Base-by-base conservation (phyloP, 2,888 invertebrate species). In the Alcis repandata region DNA sequence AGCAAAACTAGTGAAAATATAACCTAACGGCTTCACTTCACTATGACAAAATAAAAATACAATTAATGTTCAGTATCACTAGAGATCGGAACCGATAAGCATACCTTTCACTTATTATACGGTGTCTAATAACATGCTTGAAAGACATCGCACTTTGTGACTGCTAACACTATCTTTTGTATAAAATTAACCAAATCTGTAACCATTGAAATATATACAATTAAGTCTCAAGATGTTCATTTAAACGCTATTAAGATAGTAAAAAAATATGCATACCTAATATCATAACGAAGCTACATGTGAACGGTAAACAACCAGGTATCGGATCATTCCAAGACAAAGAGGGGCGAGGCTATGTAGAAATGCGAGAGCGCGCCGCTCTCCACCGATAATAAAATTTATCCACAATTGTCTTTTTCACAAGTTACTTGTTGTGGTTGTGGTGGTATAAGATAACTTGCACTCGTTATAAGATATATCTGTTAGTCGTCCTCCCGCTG, bases 181-280 rank as follows among this genome's bases (percentile, higher is more conserved):
- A 92, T 88, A 91, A 92, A 92, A 92, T 90, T 91, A 91, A 92
- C 83, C 86, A 90, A 91, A 90, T 87, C 88, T 86, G 84, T 89
- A 91, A 91, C 88, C 87, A 87, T 89, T 69, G 90, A 90, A 87
- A 91, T 92, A 92, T 92, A 92, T 92, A 92, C 91, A 92, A 87
- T 89, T 87, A 87, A 86, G 86, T 89, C 86, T 89, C 84, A 85
- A 84, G 85, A 86, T 88, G 84, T 79, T 85, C 80, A 82, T 86
- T 86, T 88, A 87, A 86, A 90, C 81, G 84, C 89, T 91, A 90
- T 88, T 85, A 87, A 89, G 88, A 91, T 87, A 89, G 91, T 92
- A 92, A 92, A 92, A 92, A 92, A 92, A 92, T 92, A 92, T 91
- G 92, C 92, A 89, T 92, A 92, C 92, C 92, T 92, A 92, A 91